phyloP scores from a whole-genome alignment of 2,113 vertebrate species.

The Tragulus kanchil region DNA sequence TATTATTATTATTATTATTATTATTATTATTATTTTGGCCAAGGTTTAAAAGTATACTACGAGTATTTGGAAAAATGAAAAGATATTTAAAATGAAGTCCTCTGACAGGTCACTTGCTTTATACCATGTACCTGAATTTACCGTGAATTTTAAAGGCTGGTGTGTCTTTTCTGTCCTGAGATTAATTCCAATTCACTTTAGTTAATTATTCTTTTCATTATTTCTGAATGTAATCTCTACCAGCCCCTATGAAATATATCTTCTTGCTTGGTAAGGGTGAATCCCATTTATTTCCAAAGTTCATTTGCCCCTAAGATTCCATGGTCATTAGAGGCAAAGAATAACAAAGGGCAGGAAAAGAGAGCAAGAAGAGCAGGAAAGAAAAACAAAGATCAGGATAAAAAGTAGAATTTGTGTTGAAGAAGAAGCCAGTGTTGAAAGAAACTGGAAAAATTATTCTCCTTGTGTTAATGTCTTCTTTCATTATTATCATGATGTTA shows the following conservation, averaged over 20 bases:
- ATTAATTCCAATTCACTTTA: background rate
- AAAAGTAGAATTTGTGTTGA: background rate
- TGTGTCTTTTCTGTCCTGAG: background rate
- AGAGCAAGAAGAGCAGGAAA: background rate
- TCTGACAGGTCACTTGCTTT: background rate
- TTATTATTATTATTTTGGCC: background rate
- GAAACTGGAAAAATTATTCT: background rate
- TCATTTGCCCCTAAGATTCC: background rate
- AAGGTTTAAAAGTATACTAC: background rate
- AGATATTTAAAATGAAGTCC: background rate
- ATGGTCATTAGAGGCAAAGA: background rate
- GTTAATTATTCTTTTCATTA: background rate
- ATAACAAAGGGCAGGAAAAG: background rate
- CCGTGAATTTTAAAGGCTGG: background rate
- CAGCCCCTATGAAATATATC: background rate
- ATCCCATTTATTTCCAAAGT: background rate
- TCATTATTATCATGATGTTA: background rate
- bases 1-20: background rate
- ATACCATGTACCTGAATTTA: background rate
- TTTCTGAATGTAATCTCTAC: background rate
- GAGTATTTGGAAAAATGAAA: background rate
- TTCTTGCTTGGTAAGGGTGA: background rate
- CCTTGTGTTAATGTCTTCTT: background rate
- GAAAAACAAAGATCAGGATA: background rate
- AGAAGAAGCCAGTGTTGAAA: background rate